Conservation (phyloP, 2,888 invertebrate genomes). For the Tinea trinotella region DNA sequence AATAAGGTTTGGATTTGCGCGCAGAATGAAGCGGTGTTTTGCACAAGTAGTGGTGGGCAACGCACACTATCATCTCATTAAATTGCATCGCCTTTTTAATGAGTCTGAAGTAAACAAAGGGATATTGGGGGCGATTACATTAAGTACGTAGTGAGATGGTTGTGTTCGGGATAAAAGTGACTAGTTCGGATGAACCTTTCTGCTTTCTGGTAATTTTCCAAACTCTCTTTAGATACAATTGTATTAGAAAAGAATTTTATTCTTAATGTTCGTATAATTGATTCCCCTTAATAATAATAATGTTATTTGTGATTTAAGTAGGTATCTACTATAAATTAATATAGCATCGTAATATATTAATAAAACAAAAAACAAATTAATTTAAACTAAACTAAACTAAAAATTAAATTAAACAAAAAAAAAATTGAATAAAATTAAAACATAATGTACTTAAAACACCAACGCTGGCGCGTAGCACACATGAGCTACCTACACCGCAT, state of each 20-base stretch:
- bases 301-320: no score
- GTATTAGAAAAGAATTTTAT: no score
- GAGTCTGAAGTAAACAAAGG: conserved; percentile 73
- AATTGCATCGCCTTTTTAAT: conserved; percentile 74
- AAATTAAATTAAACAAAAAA: background rate
- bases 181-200: background rate
- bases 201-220: conserved; percentile 10
- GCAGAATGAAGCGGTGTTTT: conserved; percentile 38
- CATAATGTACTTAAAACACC: background rate
- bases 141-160: conserved; percentile 62
- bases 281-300: no score
- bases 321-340: no score
- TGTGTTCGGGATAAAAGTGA: conserved; percentile 32
- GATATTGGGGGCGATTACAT: conserved; percentile 70
- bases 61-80: conserved; percentile 73
- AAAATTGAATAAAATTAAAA: background rate
- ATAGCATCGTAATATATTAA: no score
- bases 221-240: background rate
- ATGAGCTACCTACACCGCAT: conserved; percentile 12
- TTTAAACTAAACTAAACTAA: no score
- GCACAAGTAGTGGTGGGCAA: conserved; percentile 68
- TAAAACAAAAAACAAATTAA: no score
- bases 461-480: background rate
- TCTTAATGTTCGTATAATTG: no score
- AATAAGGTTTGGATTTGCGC: conserved; percentile 34